phyloP scores from a whole-genome alignment of 2,797 vertebrate species.

The Cygnus olor region DNA sequence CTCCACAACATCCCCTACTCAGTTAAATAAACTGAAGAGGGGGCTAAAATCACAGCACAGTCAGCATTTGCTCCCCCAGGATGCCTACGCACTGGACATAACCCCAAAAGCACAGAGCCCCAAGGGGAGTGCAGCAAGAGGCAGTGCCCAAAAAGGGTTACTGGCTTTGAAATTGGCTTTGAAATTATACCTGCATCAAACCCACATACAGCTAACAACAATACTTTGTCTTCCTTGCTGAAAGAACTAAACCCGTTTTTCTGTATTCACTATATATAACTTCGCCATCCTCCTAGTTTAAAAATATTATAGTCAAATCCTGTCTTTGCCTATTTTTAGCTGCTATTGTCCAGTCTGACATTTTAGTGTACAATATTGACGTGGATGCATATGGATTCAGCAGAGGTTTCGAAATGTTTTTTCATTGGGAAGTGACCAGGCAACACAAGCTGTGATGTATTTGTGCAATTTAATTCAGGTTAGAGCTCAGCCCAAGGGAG shows the following conservation, averaged over 20 bases:
- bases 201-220: background rate
- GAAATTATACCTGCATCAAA: background rate
- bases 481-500: slow-evolving; percentile 4
- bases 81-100: fast-evolving
- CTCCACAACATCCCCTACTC: background rate
- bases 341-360: slow-evolving; percentile 69
- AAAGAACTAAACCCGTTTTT: slow-evolving; percentile 30
- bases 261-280: slow-evolving; percentile 73
- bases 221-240: slow-evolving; percentile 36
- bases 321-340: slow-evolving; percentile 77
- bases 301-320: slow-evolving; percentile 71
- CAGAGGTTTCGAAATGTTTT: background rate
- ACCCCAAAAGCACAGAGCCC: too few species aligned
- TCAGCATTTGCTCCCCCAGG: fast-evolving
- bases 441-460: background rate
- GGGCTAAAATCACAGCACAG: background rate
- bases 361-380: background rate
- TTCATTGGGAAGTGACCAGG: slow-evolving; percentile 5
- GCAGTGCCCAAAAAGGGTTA: background rate
- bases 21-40: fast-evolving
- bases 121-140: background rate
- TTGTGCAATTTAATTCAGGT: slow-evolving; percentile 16
- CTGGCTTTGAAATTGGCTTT: background rate
- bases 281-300: slow-evolving; percentile 53
- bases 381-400: background rate